Evolutionary conservation across 2,888 invertebrate species (phyloP).

Genomic region (Metalampra italica): DNA sequence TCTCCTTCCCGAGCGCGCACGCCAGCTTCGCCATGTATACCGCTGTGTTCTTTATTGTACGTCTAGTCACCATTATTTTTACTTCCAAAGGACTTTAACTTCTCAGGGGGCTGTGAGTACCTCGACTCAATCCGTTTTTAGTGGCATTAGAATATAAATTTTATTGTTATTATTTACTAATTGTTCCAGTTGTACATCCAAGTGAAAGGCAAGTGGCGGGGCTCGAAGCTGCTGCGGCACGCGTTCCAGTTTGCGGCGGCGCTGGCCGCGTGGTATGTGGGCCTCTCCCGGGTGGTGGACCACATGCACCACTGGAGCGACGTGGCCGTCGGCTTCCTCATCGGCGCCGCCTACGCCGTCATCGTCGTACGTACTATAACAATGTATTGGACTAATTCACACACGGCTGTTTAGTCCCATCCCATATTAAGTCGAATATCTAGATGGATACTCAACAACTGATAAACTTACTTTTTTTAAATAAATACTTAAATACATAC

Average conservation of each 20-base stretch:
- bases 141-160: too few species aligned
- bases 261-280: constrained; percentile 84
- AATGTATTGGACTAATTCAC: too few species aligned
- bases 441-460: too few species aligned
- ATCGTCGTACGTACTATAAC: constrained; percentile 61
- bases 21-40: constrained; percentile 71
- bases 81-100: too few species aligned
- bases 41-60: constrained; percentile 85
- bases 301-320: constrained; percentile 96
- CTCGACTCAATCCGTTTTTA: too few species aligned
- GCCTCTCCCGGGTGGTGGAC: constrained; percentile 88
- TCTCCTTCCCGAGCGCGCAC: constrained; percentile 75
- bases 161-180: too few species aligned
- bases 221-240: constrained; percentile 85
- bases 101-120: too few species aligned
- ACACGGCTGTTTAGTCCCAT: too few species aligned
- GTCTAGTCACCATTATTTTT: constrained; percentile 41
- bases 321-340: constrained; percentile 84
- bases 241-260: constrained; percentile 84
- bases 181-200: constrained; percentile 85
- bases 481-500: too few species aligned
- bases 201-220: constrained; percentile 84
- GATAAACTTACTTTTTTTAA: too few species aligned
- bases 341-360: constrained; percentile 78
- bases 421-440: too few species aligned